phyloP scores from a whole-genome alignment of 2,113 vertebrate genomes.

The Oreocharis arfaki region DNA sequence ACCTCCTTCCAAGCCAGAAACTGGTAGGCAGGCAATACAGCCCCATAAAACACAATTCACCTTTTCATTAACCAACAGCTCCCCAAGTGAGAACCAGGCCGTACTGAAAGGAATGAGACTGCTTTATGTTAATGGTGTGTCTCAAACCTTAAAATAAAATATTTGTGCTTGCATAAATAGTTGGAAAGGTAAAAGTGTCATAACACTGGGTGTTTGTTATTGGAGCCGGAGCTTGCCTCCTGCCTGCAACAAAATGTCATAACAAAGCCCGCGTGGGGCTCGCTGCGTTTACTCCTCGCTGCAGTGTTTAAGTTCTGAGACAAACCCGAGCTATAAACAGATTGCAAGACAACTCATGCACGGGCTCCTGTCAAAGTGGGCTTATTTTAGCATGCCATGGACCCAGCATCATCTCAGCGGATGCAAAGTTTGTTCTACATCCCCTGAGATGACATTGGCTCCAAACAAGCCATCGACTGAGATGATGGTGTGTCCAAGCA shows the following conservation, averaged over 20 bases:
- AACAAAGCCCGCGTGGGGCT: slow-evolving; percentile 41
- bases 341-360: background rate
- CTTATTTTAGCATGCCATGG: rapidly evolving
- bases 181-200: slow-evolving; percentile 77
- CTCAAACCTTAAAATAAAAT: slow-evolving; percentile 68
- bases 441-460: rapidly evolving
- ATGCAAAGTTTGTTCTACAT: background rate
- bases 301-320: slow-evolving; percentile 45
- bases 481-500: background rate
- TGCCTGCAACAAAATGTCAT: slow-evolving; percentile 70
- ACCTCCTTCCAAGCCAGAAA: slow-evolving; percentile 11
- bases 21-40: background rate
- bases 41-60: slow-evolving; percentile 67
- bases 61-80: slow-evolving; percentile 65
- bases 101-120: slow-evolving; percentile 43
- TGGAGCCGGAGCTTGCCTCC: slow-evolving; percentile 60
- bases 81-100: background rate
- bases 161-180: slow-evolving; percentile 72
- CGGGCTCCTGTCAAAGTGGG: background rate
- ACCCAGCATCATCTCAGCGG: background rate
- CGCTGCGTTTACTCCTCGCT: slow-evolving; percentile 36
- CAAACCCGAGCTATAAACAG: slow-evolving; percentile 22
- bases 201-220: slow-evolving; percentile 72
- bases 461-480: rapidly evolving
- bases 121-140: slow-evolving; percentile 62